phyloP scores from a whole-genome alignment of 2,113 vertebrate genomes.

The Chaetops frenatus region DNA sequence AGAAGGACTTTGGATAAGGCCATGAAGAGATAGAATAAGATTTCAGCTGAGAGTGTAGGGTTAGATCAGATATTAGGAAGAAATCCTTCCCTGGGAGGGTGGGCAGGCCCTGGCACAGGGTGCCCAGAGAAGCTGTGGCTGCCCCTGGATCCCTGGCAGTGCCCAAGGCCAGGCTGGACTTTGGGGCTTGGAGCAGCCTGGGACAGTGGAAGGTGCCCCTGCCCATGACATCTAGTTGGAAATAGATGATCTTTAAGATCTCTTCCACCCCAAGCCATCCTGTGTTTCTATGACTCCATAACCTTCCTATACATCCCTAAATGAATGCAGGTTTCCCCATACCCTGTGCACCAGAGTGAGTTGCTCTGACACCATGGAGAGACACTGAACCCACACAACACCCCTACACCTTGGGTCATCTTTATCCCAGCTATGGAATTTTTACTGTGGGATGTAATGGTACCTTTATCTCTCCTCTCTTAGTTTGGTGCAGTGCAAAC shows the following conservation, averaged over 20 bases:
- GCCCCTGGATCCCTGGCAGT: background rate
- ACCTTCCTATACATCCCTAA: fast-evolving
- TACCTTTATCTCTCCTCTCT: background rate
- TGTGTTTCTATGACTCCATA: background rate
- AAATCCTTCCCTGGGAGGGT: background rate
- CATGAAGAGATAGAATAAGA: background rate
- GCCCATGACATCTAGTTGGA: fast-evolving
- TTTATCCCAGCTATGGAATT: background rate
- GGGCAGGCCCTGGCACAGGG: fast-evolving
- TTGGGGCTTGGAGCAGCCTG: fast-evolving
- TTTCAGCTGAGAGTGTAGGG: background rate
- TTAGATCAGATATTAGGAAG: background rate
- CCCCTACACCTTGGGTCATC: too few relatives aligned
- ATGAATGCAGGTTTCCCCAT: background rate
- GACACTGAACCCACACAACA: background rate
- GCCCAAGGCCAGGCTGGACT: fast-evolving
- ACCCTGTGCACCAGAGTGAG: background rate
- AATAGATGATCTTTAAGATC: background rate
- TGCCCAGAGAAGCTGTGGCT: background rate
- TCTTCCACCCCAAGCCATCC: background rate
- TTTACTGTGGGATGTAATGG: background rate
- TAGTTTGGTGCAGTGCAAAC: conserved; percentile 12
- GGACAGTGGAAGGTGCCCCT: fast-evolving
- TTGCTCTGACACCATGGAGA: background rate
- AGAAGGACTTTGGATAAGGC: background rate